phyloP scores from a whole-genome alignment of 2,888 invertebrate species.

The Uloborus plumipes region DNA sequence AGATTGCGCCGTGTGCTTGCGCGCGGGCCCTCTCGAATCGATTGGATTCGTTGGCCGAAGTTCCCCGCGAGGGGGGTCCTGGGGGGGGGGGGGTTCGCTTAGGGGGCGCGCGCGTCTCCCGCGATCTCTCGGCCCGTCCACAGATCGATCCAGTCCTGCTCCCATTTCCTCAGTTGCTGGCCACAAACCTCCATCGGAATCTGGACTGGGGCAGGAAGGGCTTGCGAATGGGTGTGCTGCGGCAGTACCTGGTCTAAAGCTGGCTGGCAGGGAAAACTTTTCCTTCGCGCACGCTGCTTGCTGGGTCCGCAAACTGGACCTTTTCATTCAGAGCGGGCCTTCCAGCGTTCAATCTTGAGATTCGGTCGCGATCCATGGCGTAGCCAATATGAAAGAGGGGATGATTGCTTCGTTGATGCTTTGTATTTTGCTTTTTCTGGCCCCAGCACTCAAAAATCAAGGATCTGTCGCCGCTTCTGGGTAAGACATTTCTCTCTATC shows the following conservation, averaged over 20 bases:
- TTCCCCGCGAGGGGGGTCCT: conserved; percentile 9
- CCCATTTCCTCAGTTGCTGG: conserved; percentile 53
- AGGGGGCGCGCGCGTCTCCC: conserved; percentile 36
- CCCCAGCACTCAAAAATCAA: conserved; percentile 63
- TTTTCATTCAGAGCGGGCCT: conserved; percentile 33
- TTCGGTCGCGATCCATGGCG: conserved; percentile 58
- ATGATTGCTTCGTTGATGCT: conserved; percentile 64
- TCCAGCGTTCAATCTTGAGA: conserved; percentile 37
- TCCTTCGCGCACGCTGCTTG: conserved; percentile 23
- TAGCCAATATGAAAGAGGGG: conserved; percentile 63
- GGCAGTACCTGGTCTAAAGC: conserved; percentile 59
- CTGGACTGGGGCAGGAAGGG: conserved; percentile 53
- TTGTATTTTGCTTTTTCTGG: conserved; percentile 63
- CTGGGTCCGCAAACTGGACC: conserved; percentile 56
- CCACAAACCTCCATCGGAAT: conserved; percentile 49
- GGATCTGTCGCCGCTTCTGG: conserved; percentile 64
- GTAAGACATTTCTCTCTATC: conserved; percentile 30
- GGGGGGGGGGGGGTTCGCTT: conserved; percentile 6
- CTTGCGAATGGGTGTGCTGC: conserved; percentile 60
- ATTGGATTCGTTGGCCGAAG: conserved; percentile 43
- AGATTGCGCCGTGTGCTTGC: conserved; percentile 49
- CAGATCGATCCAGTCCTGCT: conserved; percentile 52
- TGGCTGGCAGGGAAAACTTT: conserved; percentile 12
- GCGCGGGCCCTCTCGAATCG: conserved; percentile 44
- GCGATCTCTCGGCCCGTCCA: conserved; percentile 19